Conservation (phyloP, 2,797 vertebrate species). For the Brachyalestes nurse region DNA sequence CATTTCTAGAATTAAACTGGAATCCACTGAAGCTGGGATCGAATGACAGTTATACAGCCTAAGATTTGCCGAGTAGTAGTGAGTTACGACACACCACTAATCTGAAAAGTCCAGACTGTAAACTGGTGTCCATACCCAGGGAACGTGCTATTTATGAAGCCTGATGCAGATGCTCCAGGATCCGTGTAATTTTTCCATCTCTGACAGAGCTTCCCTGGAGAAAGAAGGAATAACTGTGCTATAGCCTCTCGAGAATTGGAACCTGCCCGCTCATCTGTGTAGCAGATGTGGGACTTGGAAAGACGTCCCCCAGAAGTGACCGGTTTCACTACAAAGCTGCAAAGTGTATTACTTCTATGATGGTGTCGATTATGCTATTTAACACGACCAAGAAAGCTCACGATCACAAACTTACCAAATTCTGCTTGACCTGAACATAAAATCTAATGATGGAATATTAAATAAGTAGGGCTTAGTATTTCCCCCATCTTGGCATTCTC, state of each 20-base stretch:
- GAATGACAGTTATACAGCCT: not conserved
- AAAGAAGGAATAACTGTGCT: conserved; percentile 46
- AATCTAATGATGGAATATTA: no score
- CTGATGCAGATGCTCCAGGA: conserved; percentile 14
- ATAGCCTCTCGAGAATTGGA: conserved; percentile 32
- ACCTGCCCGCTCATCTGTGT: conserved; percentile 46
- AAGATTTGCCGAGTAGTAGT: not conserved
- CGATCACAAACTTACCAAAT: no score
- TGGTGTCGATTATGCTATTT: not conserved
- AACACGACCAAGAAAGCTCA: not conserved
- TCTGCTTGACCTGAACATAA: no score
- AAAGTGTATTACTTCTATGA: not conserved
- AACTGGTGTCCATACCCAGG: not conserved
- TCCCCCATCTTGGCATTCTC: no score
- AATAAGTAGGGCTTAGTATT: no score
- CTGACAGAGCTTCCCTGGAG: conserved; percentile 43
- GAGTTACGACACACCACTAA: not conserved
- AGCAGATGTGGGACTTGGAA: conserved; percentile 47
- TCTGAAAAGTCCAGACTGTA: not conserved
- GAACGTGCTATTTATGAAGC: not conserved
- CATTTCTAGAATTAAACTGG: not conserved
- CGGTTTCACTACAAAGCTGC: not conserved
- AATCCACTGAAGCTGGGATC: not conserved
- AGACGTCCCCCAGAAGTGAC: conserved; percentile 15
- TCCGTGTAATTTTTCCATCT: conserved; percentile 34